Evolutionary conservation across 2,113 vertebrate genomes (phyloP).

Genomic region (Lipotes vexillifer): DNA sequence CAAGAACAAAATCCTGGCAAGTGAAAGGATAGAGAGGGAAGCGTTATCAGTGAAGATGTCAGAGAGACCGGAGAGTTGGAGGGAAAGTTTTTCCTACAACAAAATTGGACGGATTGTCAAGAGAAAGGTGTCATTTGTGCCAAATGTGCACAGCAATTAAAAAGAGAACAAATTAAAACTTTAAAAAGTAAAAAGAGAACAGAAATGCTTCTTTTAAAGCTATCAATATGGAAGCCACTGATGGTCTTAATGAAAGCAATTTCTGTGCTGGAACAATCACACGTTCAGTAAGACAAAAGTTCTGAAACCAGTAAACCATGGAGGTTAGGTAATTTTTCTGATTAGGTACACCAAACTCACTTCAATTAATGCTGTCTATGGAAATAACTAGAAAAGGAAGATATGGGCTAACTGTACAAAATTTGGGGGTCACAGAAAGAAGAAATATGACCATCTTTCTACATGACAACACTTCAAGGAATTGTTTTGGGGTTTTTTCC

Average conservation of each 20-base stretch:
- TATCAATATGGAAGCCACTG: neutral
- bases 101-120: neutral
- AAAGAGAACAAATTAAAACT: neutral
- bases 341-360: neutral
- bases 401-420: neutral
- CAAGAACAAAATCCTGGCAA: neutral
- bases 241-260: neutral
- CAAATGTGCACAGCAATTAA: neutral
- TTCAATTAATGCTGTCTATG: neutral
- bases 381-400: neutral
- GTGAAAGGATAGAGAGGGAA: neutral
- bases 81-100: neutral
- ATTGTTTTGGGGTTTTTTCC: neutral
- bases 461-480: neutral
- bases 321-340: neutral
- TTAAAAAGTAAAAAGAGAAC: neutral
- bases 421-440: neutral
- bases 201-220: neutral
- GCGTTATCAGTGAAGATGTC: neutral
- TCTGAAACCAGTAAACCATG: neutral
- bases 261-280: neutral
- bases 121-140: neutral
- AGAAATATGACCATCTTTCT: slow-evolving; percentile 6
- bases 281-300: neutral
- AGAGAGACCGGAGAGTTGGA: neutral